A percentile compares a stretch with the other conserved stretches of the same genome.
Conservation (phyloP, 2,797 vertebrate genomes). For the Enteromius anoplus region DNA sequence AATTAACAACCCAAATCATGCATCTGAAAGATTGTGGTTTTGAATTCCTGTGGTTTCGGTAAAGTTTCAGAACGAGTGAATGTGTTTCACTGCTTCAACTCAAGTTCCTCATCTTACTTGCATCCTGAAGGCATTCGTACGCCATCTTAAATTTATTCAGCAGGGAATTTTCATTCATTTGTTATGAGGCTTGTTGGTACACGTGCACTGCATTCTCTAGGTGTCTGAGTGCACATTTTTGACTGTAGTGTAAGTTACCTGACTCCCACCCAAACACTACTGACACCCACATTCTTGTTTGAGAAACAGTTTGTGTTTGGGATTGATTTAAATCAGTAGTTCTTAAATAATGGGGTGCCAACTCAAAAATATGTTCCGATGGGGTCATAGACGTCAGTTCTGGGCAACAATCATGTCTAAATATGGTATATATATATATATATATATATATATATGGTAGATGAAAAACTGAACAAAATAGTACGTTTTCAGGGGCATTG, state of each 20-base stretch:
- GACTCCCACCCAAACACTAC: slow-evolving; percentile 17
- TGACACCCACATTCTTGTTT: neutral
- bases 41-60: slow-evolving; percentile 15
- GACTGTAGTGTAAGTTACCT: slow-evolving; percentile 19
- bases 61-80: neutral
- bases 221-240: slow-evolving; percentile 36
- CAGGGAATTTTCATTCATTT: slow-evolving; percentile 36
- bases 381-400: neutral
- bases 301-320: neutral
- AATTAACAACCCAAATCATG: neutral
- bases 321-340: neutral
- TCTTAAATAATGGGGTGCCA: neutral
- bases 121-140: slow-evolving; percentile 1
- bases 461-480: neutral
- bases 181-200: slow-evolving; percentile 32
- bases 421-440: neutral
- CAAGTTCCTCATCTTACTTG: neutral
- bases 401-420: neutral
- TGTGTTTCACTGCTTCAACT: slow-evolving; percentile 8
- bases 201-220: slow-evolving; percentile 33
- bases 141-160: slow-evolving; percentile 34
- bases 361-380: neutral
- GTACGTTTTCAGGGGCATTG: neutral
- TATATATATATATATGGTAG: neutral
- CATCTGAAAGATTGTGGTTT: slow-evolving; percentile 1